A percentile compares a stretch with the other conserved stretches of the same genome.
Conservation (phyloP, 2,113 vertebrate genomes). For the Scortum barcoo region DNA sequence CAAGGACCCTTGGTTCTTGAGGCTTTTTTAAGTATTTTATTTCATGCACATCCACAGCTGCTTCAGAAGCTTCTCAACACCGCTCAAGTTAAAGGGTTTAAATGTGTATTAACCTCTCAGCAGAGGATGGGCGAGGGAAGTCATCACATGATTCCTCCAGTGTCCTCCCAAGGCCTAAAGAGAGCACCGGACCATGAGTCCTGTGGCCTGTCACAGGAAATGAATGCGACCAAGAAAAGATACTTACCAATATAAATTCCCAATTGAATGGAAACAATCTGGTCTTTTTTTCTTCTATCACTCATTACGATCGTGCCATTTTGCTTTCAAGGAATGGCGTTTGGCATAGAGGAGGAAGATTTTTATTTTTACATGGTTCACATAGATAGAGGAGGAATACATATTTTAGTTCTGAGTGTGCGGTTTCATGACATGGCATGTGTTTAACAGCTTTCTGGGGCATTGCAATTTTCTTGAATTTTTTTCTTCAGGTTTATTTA, state of each 20-base stretch:
- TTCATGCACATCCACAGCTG: slow-evolving; percentile 82
- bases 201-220: slow-evolving; percentile 83
- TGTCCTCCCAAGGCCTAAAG: slow-evolving; percentile 84
- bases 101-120: slow-evolving; percentile 73
- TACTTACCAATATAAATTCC: slow-evolving; percentile 67
- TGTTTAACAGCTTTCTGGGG: slow-evolving; percentile 64
- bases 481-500: slow-evolving; percentile 41
- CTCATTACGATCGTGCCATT: slow-evolving; percentile 68
- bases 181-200: slow-evolving; percentile 84
- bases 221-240: slow-evolving; percentile 69
- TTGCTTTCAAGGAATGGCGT: slow-evolving; percentile 39
- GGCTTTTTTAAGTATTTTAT: slow-evolving; percentile 78
- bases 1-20: slow-evolving; percentile 76
- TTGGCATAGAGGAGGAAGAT: slow-evolving; percentile 56
- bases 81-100: slow-evolving; percentile 83
- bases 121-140: slow-evolving; percentile 19
- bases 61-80: slow-evolving; percentile 77
- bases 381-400: slow-evolving; percentile 61
- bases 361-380: slow-evolving; percentile 48
- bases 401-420: slow-evolving; percentile 59
- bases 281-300: slow-evolving; percentile 73
- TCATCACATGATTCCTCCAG: slow-evolving; percentile 85
- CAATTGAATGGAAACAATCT: slow-evolving; percentile 81
- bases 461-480: slow-evolving; percentile 29
- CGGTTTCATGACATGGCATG: slow-evolving; percentile 60